Percentiles rank a stretch among this genome's conserved stretches.
Evolutionary conservation across 2,797 vertebrate species (phyloP).

Genomic region (Gadopsis marmoratus): DNA sequence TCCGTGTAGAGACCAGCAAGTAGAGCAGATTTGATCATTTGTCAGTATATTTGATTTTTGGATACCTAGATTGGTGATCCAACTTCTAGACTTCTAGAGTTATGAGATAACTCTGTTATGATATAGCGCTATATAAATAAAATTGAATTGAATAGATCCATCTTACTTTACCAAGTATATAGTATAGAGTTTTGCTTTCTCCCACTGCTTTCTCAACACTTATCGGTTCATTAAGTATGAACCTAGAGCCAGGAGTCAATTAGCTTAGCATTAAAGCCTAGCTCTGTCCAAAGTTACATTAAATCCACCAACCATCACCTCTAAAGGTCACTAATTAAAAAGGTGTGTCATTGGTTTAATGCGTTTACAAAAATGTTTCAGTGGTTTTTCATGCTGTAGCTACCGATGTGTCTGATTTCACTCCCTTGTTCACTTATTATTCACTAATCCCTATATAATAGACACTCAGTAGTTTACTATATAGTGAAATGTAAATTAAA

Average conservation of each 20-base stretch:
- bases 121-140: too few species aligned
- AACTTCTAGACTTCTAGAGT: too few species aligned
- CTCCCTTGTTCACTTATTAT: neutral
- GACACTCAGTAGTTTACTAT: neutral
- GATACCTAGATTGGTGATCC: too few species aligned
- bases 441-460: neutral
- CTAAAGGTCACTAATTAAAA: neutral
- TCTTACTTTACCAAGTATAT: neutral
- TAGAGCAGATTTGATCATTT: neutral
- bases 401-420: too few species aligned
- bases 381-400: too few species aligned
- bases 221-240: too few species aligned
- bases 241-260: neutral
- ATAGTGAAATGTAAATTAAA: too few species aligned
- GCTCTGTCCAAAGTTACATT: neutral
- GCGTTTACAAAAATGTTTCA: neutral
- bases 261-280: neutral
- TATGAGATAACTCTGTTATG: too few species aligned
- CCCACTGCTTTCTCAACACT: too few species aligned
- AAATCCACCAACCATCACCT: neutral
- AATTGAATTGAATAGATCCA: neutral
- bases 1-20: too few species aligned
- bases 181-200: neutral
- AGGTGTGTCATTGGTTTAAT: neutral
- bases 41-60: neutral